Conservation (phyloP, 2,113 vertebrate genomes). For the Cheirogaleus medius region DNA sequence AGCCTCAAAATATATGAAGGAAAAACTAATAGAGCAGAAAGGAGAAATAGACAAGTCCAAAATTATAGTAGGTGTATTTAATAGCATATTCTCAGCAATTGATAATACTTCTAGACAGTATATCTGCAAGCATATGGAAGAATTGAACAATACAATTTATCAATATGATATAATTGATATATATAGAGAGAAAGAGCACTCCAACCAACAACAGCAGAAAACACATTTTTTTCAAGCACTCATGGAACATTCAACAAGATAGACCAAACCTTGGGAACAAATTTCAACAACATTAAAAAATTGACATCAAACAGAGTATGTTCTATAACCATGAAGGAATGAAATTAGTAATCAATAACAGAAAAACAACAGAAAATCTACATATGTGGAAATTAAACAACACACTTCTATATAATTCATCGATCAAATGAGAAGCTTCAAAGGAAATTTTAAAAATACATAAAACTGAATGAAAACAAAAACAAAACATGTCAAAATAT, state of each 20-base stretch:
- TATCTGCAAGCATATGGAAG: not conserved
- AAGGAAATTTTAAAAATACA: not conserved
- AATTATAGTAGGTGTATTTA: not conserved
- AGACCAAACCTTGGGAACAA: not conserved
- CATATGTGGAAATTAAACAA: not conserved
- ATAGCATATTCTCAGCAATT: not conserved
- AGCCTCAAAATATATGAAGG: not conserved
- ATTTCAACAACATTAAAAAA: not conserved
- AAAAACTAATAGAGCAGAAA: not conserved
- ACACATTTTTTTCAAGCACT: not conserved
- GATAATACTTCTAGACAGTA: not conserved
- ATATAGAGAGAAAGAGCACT: not conserved
- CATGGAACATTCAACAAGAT: not conserved
- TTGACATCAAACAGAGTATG: not conserved
- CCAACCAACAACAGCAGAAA: not conserved
- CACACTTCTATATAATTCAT: not conserved
- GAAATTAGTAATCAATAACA: not conserved
- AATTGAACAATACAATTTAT: not conserved
- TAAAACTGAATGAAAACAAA: conserved; percentile 4
- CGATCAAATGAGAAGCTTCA: not conserved
- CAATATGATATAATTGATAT: not conserved
- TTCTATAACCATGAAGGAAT: not conserved
- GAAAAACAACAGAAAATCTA: conserved; percentile 13
- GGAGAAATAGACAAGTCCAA: not conserved
- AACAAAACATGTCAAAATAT: not conserved